These are phyloP conservation scores for Seira musarum DNA, from an alignment of 2,888 invertebrate species.

Conservation along the genomic window DNA sequence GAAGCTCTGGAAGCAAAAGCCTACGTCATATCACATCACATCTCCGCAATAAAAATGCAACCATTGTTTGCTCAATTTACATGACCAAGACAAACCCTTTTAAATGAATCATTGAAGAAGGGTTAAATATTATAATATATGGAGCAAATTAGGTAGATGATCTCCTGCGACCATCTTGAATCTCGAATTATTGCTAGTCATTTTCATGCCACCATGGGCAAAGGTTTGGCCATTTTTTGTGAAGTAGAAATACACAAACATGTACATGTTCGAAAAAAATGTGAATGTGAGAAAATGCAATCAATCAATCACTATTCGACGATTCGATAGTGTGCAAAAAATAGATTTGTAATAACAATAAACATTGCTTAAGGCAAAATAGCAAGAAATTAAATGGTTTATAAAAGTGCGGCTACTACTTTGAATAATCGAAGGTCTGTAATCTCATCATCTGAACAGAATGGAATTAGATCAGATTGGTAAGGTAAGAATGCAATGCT, in stretches of 20 bases:
- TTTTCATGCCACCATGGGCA: conserved; percentile 35
- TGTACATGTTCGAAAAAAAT: too few relatives aligned
- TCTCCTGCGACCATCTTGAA: background rate
- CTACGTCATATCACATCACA: too few relatives aligned
- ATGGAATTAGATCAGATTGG: too few relatives aligned
- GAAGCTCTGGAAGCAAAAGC: too few relatives aligned
- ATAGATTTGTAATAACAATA: conserved; percentile 2
- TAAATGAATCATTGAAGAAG: background rate
- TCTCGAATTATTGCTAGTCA: too few relatives aligned
- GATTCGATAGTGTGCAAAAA: too few relatives aligned
- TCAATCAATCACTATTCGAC: too few relatives aligned
- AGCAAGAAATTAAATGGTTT: conserved; percentile 31
- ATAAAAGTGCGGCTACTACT: too few relatives aligned
- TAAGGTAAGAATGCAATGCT: conserved; percentile 21
- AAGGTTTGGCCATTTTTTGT: conserved; percentile 27
- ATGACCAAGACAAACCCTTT: conserved; percentile 32
- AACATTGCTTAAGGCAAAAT: background rate
- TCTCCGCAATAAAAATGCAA: conserved; percentile 1
- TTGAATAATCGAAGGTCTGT: too few relatives aligned
- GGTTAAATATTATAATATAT: background rate
- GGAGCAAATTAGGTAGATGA: background rate
- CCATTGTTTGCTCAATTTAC: background rate
- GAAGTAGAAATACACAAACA: background rate
- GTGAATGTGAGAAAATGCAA: too few relatives aligned
- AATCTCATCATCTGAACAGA: too few relatives aligned